Evolutionary conservation across 2,113 vertebrate genomes (phyloP), one percentile per base, ranked within the genome.

Genomic region (Nannospalax galili): DNA sequence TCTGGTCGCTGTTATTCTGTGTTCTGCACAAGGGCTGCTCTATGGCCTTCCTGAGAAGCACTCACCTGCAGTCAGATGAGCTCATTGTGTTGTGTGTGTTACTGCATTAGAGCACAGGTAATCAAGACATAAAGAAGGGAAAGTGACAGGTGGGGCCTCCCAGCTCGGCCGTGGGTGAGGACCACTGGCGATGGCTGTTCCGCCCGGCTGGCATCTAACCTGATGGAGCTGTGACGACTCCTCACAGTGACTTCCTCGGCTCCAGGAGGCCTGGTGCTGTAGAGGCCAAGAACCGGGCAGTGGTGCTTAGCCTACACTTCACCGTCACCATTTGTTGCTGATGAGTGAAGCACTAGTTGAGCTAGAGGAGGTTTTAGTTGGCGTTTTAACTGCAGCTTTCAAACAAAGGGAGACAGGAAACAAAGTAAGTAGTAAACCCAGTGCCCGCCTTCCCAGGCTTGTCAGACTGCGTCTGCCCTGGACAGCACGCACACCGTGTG

Each of bases 191-290:
- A 92, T 96, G 93, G 86, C 93, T 96, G 97, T 97, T 97, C 91
- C 95, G 95, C 96, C 96, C 95, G 90, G 82, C 97, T 97, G 90
- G 98, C n/a, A 94, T 97, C 95, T 97, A 96, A 96, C 95, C 90
- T 93, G 96, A 96, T 93, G 95, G 96, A 97, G 90, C 96, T 98
- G 95, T 97, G 97, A 97, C 96, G 96, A 97, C 91, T 97, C 96
- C 96, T 95, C 96, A 98, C 95, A 98, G 97, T 98, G 97, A 96
- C 97, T 98, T 97, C 94, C 96, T 97, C 96, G 97, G 95, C 95
- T 98, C 30, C 96, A 97, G 96, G 94, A 97, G 98, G 96, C 96
- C 93, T 97, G n/a, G 95, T 98, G 91, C 96, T 96, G 84, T 97
- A 96, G 95, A 95, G 96, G 97, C 97, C 97, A 98, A 98, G 88